Evolutionary conservation across 2,113 vertebrate species (phyloP).

Genomic region (Nannospalax galili): DNA sequence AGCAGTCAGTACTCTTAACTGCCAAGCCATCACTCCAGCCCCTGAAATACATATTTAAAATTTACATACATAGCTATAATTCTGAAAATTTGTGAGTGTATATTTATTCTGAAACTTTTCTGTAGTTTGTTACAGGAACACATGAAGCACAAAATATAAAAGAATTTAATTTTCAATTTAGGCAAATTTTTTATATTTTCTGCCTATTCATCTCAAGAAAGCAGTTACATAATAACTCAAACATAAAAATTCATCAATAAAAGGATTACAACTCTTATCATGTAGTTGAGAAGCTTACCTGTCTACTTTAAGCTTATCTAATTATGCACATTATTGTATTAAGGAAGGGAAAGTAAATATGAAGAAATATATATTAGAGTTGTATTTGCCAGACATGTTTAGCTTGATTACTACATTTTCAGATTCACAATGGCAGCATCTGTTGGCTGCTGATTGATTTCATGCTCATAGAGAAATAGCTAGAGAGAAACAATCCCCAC

Average conservation of each 20-base stretch:
- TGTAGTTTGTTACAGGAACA: rapidly evolving
- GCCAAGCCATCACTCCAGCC: too few relatives aligned
- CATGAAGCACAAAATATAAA: neutral
- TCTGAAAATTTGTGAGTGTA: neutral
- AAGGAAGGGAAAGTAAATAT: neutral
- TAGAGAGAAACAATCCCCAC: conserved; percentile 64
- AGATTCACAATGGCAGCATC: conserved; percentile 45
- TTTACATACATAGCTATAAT: neutral
- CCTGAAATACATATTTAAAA: too few relatives aligned
- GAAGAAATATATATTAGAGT: neutral
- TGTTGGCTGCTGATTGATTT: conserved; percentile 74
- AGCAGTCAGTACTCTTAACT: too few relatives aligned
- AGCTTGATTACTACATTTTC: conserved; percentile 60
- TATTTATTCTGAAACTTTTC: neutral
- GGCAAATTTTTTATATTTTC: neutral
- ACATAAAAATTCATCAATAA: neutral
- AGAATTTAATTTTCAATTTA: neutral
- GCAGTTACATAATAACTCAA: neutral
- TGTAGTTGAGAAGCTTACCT: neutral
- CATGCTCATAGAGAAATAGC: conserved; percentile 57
- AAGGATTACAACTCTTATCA: neutral
- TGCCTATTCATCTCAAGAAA: neutral
- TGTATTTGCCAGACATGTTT: neutral
- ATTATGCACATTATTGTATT: neutral
- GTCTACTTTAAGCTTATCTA: neutral